These are phyloP conservation scores for Boleophthalmus pectinirostris DNA, from an alignment of 2,113 vertebrate genomes.

Conservation along the genomic window DNA sequence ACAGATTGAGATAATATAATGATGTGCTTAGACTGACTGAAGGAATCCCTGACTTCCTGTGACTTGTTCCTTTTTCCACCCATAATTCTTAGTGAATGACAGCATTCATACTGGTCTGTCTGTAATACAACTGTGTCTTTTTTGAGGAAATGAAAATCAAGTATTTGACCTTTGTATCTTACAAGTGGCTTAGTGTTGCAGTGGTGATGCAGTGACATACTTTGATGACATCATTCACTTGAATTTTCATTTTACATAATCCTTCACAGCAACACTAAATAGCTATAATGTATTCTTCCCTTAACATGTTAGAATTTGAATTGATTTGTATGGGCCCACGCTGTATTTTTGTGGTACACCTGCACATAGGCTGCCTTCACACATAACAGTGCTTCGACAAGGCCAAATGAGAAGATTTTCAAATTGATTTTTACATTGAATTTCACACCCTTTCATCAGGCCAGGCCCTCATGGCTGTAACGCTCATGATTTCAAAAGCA, in stretches of 20 bases:
- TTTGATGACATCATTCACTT: constrained; percentile 28
- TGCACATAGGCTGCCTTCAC: constrained; percentile 53
- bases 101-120: constrained; percentile 61
- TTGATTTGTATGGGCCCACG: constrained; percentile 62
- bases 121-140: constrained; percentile 59
- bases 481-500: constrained; percentile 83
- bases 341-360: constrained; percentile 57
- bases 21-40: constrained; percentile 53
- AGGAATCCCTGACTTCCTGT: constrained; percentile 54
- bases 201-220: constrained; percentile 32
- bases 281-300: constrained; percentile 60
- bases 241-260: constrained; percentile 29
- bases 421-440: constrained; percentile 83
- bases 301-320: constrained; percentile 62
- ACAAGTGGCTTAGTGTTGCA: constrained; percentile 64
- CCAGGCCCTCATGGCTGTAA: constrained; percentile 72
- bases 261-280: constrained; percentile 49
- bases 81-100: constrained; percentile 58
- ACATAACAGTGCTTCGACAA: constrained; percentile 60
- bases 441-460: constrained; percentile 82
- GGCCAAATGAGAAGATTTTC: constrained; percentile 72
- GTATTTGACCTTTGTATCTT: constrained; percentile 74
- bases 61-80: constrained; percentile 51
- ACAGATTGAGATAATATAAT: constrained; percentile 64
- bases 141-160: constrained; percentile 74